phyloP scores from a whole-genome alignment of 1,140 invertebrate species.

The Saccostrea cuccullata region DNA sequence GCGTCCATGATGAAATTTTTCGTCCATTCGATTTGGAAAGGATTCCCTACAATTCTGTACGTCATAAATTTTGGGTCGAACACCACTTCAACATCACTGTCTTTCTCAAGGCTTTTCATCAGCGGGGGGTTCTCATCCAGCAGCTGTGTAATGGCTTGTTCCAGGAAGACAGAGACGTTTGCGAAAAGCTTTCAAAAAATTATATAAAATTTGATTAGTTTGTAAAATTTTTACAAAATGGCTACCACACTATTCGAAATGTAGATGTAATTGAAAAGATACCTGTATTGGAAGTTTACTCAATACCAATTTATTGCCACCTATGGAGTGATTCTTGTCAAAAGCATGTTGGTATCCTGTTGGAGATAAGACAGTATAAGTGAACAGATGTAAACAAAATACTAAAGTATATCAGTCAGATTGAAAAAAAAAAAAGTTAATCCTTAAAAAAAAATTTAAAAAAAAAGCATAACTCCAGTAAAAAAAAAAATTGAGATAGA shows the following conservation, averaged over 20 bases:
- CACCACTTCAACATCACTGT: constrained; percentile 49
- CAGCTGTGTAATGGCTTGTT: constrained; percentile 42
- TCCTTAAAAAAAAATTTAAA: no score
- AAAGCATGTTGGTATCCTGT: constrained; percentile 11
- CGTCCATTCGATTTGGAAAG: constrained; percentile 55
- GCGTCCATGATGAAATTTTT: constrained; percentile 42
- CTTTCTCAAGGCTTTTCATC: constrained; percentile 48
- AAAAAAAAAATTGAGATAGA: no score
- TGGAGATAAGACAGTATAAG: neutral
- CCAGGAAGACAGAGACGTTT: constrained; percentile 45
- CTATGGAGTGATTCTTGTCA: neutral
- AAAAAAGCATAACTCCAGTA: no score
- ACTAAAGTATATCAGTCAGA: no score
- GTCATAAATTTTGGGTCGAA: constrained; percentile 49
- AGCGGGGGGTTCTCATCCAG: constrained; percentile 48
- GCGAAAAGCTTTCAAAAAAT: constrained; percentile 47
- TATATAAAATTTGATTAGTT: neutral
- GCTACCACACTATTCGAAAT: no score
- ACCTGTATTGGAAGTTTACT: constrained; percentile 11
- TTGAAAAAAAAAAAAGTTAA: no score
- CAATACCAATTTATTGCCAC: neutral
- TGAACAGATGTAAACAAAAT: neutral
- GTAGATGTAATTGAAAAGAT: neutral
- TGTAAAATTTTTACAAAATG: neutral
- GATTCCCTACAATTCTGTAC: constrained; percentile 48